Percentiles rank a stretch among this genome's conserved stretches.
Evolutionary conservation across 1,140 invertebrate genomes (phyloP).

Genomic region (Procambarus virginalis): DNA sequence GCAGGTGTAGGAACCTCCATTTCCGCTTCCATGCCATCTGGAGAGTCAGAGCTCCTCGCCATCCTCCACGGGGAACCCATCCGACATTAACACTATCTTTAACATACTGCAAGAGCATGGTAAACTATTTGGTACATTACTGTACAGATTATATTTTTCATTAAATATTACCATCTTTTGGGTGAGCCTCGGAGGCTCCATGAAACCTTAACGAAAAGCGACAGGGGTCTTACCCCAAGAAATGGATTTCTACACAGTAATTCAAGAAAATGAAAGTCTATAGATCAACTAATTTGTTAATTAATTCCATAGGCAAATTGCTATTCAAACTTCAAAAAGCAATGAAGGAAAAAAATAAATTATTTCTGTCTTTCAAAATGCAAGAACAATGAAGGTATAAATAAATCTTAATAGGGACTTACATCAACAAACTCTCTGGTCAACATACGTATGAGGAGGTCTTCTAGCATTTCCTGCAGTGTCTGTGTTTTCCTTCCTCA

Average conservation of each 20-base stretch:
- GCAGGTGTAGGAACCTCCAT: constrained; percentile 79
- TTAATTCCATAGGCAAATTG: too few species aligned
- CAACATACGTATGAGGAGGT: constrained; percentile 89
- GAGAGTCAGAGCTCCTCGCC: constrained; percentile 73
- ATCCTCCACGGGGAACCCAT: constrained; percentile 60
- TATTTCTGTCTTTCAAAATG: neutral
- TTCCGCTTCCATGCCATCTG: constrained; percentile 81
- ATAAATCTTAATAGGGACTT: constrained; percentile 21
- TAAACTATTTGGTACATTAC: neutral
- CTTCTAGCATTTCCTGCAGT: constrained; percentile 90
- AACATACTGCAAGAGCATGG: constrained; percentile 75
- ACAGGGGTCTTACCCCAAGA: too few species aligned
- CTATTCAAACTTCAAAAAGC: too few species aligned
- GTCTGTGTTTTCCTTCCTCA: constrained; percentile 83
- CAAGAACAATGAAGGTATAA: neutral
- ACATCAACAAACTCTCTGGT: constrained; percentile 91
- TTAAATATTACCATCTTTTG: too few species aligned
- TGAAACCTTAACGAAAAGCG: too few species aligned
- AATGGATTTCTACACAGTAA: too few species aligned
- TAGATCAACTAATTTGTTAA: too few species aligned
- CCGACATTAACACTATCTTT: constrained; percentile 39
- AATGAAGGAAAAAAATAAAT: neutral
- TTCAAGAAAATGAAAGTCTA: too few species aligned
- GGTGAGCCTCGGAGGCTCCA: too few species aligned
- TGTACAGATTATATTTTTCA: too few species aligned